Conservation (phyloP, 1,140 invertebrate genomes). For the Drosophila burlai region DNA sequence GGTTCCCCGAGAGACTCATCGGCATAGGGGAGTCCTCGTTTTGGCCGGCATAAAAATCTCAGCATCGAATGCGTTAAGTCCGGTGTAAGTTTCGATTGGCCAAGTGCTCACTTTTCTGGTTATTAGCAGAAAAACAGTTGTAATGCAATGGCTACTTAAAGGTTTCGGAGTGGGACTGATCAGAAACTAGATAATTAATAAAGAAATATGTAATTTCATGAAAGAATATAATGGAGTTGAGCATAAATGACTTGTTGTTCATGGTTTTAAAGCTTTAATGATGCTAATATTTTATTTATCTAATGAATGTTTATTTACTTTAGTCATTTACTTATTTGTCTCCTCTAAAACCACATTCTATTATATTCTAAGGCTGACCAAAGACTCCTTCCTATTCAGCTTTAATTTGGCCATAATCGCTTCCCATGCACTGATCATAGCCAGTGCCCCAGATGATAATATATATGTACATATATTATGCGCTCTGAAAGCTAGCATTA, state of each 20-base stretch:
- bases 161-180: not conserved
- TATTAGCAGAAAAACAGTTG: slow-evolving; percentile 15
- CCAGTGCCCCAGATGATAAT: slow-evolving; percentile 1
- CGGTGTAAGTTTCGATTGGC: slow-evolving; percentile 21
- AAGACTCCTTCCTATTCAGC: not conserved
- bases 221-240: not conserved
- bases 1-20: not conserved
- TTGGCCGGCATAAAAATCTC: slow-evolving; percentile 7
- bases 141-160: slow-evolving; percentile 6
- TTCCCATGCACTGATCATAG: slow-evolving; percentile 22
- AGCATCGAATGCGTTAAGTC: slow-evolving; percentile 1
- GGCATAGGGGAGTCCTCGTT: slow-evolving; percentile 22
- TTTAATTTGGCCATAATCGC: slow-evolving; percentile 22
- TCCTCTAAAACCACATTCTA: not conserved
- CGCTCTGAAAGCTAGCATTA: slow-evolving; percentile 53
- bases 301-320: not conserved
- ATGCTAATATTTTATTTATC: not conserved
- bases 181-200: not conserved
- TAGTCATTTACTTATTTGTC: not conserved
- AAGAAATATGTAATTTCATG: not conserved
- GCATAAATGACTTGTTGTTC: not conserved
- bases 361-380: not conserved
- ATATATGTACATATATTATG: slow-evolving; percentile 16
- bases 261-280: not conserved
- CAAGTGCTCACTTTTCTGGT: not conserved